These are phyloP conservation scores for Melanotaenia boesemani DNA, from an alignment of 2,797 vertebrate genomes.

Conservation along the genomic window DNA sequence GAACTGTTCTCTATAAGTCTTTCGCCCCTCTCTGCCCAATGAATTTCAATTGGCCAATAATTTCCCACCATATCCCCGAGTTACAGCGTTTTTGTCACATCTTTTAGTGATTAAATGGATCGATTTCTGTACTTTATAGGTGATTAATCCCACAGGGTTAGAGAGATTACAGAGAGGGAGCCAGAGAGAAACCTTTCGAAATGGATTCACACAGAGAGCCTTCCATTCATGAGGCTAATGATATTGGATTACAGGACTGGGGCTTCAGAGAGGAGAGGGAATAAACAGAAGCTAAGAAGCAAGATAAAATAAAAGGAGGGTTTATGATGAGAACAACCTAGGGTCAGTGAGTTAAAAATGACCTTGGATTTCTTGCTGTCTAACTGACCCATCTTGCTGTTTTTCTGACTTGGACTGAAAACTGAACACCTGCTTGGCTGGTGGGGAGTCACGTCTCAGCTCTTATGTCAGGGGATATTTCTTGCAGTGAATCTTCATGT, in stretches of 20 bases:
- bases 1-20: constrained; percentile 41
- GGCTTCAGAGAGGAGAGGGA: constrained; percentile 50
- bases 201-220: constrained; percentile 76
- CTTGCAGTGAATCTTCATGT: constrained; percentile 41
- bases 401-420: constrained; percentile 24
- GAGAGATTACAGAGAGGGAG: constrained; percentile 74
- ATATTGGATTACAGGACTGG: constrained; percentile 68
- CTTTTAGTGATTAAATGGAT: constrained; percentile 80
- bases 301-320: not conserved
- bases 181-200: constrained; percentile 60
- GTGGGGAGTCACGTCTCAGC: constrained; percentile 46
- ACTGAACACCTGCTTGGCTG: constrained; percentile 56
- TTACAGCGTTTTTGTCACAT: constrained; percentile 76
- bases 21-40: constrained; percentile 40
- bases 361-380: constrained; percentile 27
- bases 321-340: constrained; percentile 35
- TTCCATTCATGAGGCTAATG: constrained; percentile 75
- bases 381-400: constrained; percentile 21
- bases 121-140: constrained; percentile 77
- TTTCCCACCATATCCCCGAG: constrained; percentile 71
- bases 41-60: constrained; percentile 77
- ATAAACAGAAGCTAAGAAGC: constrained; percentile 48
- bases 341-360: constrained; percentile 8
- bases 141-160: constrained; percentile 80
- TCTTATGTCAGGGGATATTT: constrained; percentile 46